Conservation (phyloP, 2,113 vertebrate species). For the Vombatus ursinus region DNA sequence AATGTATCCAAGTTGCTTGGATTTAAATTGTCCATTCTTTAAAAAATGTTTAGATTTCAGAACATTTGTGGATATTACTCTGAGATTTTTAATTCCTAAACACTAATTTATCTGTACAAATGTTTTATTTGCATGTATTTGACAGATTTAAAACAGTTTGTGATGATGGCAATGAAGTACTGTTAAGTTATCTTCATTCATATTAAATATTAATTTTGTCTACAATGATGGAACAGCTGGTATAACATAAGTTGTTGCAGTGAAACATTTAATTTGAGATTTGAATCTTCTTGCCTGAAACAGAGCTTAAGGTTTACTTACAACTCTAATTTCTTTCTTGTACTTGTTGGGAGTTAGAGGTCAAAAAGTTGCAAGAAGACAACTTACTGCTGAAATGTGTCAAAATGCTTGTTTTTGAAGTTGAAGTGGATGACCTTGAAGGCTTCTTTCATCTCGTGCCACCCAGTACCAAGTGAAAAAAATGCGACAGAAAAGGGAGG, state of each 20-base stretch:
- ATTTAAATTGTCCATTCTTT: constrained; percentile 47
- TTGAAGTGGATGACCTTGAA: constrained; percentile 1
- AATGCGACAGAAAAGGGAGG: constrained; percentile 31
- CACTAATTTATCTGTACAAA: constrained; percentile 78
- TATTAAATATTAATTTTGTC: constrained; percentile 34
- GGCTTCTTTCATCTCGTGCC: neutral
- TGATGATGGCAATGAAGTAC: constrained; percentile 7
- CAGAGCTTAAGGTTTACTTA: constrained; percentile 11
- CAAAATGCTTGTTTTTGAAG: constrained; percentile 8
- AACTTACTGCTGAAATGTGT: constrained; percentile 32
- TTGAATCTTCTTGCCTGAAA: constrained; percentile 52
- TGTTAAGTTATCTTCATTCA: constrained; percentile 21
- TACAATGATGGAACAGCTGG: constrained; percentile 32
- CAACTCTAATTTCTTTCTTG: constrained; percentile 6
- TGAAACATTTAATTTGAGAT: constrained; percentile 33
- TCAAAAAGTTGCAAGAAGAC: constrained; percentile 22
- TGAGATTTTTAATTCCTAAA: constrained; percentile 70
- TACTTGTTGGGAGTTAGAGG: constrained; percentile 20
- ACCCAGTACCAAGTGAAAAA: constrained; percentile 22
- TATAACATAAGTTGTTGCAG: constrained; percentile 47
- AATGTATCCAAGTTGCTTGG: constrained; percentile 70
- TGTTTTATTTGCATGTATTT: constrained; percentile 56
- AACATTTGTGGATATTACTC: constrained; percentile 35
- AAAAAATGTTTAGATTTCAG: constrained; percentile 55
- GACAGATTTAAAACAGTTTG: constrained; percentile 56